phyloP scores from a whole-genome alignment of 2,113 vertebrate genomes.

The Donacobius atricapilla region DNA sequence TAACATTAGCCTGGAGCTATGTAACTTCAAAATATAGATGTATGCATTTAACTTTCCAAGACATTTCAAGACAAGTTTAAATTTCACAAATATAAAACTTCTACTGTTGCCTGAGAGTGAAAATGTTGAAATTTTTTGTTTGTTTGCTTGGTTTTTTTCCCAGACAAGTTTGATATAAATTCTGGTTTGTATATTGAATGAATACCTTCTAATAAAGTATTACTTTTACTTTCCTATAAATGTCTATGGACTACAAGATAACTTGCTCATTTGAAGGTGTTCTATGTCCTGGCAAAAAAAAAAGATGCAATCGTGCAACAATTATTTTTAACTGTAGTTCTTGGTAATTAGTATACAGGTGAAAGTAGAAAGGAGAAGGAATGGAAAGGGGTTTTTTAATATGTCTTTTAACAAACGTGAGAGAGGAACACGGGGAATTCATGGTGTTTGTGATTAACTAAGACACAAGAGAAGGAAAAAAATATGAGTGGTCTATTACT shows the following conservation, averaged over 20 bases:
- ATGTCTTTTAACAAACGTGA: accelerated
- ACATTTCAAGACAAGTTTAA: background rate
- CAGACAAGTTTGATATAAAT: background rate
- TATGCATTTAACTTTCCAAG: background rate
- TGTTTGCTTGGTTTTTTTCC: background rate
- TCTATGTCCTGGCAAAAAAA: background rate
- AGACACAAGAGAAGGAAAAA: background rate
- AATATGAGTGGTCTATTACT: too few species aligned
- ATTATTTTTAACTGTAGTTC: background rate
- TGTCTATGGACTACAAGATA: background rate
- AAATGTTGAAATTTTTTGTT: background rate
- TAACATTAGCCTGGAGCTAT: constrained; percentile 38
- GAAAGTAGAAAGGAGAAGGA: background rate
- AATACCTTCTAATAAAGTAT: background rate
- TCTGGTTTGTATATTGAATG: background rate
- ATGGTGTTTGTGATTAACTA: background rate
- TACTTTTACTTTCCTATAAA: background rate
- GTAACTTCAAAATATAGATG: constrained; percentile 17
- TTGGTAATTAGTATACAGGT: background rate
- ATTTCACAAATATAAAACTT: background rate
- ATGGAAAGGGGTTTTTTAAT: background rate
- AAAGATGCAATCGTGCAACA: background rate
- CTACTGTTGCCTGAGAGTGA: background rate
- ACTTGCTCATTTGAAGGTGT: background rate
- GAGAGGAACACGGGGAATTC: background rate